Base-by-base conservation (phyloP, 2,888 invertebrate species). In the Deroplatys truncata region DNA sequence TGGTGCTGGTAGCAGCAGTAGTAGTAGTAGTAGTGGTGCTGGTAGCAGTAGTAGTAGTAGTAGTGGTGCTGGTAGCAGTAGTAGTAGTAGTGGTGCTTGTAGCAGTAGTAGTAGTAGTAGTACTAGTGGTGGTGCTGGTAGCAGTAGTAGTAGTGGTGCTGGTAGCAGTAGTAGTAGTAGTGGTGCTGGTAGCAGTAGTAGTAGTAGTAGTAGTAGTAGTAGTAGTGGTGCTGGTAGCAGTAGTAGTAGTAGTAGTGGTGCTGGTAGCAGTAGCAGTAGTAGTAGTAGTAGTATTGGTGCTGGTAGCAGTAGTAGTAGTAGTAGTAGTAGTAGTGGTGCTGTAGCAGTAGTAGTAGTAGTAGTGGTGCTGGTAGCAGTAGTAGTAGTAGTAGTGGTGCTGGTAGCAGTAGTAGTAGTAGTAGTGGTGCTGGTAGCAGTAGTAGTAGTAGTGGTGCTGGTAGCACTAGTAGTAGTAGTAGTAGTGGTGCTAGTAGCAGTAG, bases 11-110 rank as follows among this genome's bases (percentile, higher is more conserved):
- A n/a, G n/a, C n/a, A 20, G 88, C 25, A 88, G 89, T 2, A 88
- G 91, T 13, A 72, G 91, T n/a, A 88, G 90, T 3, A 93, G 93
- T 88, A 93, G 94, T 87, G 94, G 93, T 29, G 93, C 92, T 49
- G 43, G 43, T 43, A 43, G 43, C 10, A 43, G 43, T 43, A 43
- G 43, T 43, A 43, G 43, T 43, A 43, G 43, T 43, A 43, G 43
- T 43, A 43, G 43, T 43, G 10, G 43, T 43, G 43, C 7, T 10
- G 43, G 43, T n/a, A n/a, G n/a, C n/a, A n/a, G n/a, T 43, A 43
- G 43, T 43, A 43, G 43, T 43, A 43, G 43, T 43, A 43, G 43
- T 43, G 10, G 43, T 43, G 43, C 7, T 10, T 5, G 43, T 43
- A 43, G 43, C 10, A n/a, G n/a, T n/a, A n/a, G n/a, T n/a, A n/a